Percentiles rank a stretch among this genome's conserved stretches.
Conservation (phyloP, 2,797 vertebrate species). For the Chaetophractus vellerosus region DNA sequence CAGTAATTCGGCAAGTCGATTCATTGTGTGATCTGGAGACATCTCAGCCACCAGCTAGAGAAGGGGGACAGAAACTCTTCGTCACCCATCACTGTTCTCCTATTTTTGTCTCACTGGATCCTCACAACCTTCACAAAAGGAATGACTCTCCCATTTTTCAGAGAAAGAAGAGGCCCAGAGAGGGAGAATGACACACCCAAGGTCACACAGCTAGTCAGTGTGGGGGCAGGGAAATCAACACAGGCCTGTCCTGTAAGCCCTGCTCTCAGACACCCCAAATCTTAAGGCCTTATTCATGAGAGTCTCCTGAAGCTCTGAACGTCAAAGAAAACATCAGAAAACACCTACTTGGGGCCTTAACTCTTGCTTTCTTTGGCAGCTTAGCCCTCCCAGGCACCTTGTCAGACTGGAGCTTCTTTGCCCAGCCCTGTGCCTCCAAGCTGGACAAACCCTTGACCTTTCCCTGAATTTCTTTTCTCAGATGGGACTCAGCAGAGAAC, state of each 20-base stretch:
- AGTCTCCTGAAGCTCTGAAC: neutral
- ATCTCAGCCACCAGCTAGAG: neutral
- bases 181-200: neutral
- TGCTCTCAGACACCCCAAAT: neutral
- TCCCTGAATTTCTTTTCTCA: neutral
- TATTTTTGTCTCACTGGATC: neutral
- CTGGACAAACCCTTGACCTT: neutral
- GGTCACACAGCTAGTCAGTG: neutral
- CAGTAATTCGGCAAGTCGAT: neutral
- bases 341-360: neutral
- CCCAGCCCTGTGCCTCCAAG: neutral
- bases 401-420: neutral
- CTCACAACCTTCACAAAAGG: neutral
- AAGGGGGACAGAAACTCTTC: neutral
- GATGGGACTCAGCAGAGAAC: neutral
- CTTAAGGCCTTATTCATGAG: neutral
- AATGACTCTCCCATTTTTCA: neutral
- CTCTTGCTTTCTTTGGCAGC: neutral
- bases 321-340: neutral
- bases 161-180: conserved; percentile 5
- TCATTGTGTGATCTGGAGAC: neutral
- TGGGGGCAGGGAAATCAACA: neutral
- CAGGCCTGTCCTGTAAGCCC: neutral
- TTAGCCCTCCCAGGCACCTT: neutral
- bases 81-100: too few relatives aligned